Evolutionary conservation across 2,888 invertebrate species (phyloP).

Genomic region (Rhagonycha lutea): DNA sequence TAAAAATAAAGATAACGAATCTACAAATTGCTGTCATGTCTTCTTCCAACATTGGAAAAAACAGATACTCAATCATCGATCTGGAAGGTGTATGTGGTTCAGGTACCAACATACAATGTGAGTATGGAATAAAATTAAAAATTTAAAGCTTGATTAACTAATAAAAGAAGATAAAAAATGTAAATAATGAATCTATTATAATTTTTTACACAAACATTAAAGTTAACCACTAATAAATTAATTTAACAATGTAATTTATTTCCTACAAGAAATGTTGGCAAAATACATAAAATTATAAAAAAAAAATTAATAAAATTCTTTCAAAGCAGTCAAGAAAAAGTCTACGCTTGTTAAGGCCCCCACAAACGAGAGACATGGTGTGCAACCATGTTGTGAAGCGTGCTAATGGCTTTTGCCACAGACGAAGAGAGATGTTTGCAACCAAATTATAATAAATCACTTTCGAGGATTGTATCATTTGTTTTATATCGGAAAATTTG

Average conservation of each 20-base stretch:
- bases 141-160: not conserved
- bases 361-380: too few relatives aligned
- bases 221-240: not conserved
- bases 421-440: too few relatives aligned
- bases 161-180: not conserved
- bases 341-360: conserved; percentile 9
- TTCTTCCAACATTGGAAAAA: not conserved
- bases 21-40: conserved; percentile 1
- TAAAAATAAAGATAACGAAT: not conserved
- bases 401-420: too few relatives aligned
- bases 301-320: not conserved
- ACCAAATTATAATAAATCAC: too few relatives aligned
- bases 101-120: not conserved
- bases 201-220: not conserved
- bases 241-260: not conserved
- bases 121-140: too few relatives aligned
- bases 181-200: not conserved
- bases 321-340: not conserved
- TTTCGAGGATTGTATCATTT: too few relatives aligned
- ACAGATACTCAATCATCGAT: not conserved
- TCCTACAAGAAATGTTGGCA: not conserved
- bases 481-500: too few relatives aligned
- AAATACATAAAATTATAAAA: not conserved
- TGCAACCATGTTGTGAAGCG: too few relatives aligned
- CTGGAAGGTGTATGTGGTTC: not conserved